These are phyloP conservation scores for Caerostris extrusa DNA, from an alignment of 1,140 invertebrate species.

Conservation along the genomic window DNA sequence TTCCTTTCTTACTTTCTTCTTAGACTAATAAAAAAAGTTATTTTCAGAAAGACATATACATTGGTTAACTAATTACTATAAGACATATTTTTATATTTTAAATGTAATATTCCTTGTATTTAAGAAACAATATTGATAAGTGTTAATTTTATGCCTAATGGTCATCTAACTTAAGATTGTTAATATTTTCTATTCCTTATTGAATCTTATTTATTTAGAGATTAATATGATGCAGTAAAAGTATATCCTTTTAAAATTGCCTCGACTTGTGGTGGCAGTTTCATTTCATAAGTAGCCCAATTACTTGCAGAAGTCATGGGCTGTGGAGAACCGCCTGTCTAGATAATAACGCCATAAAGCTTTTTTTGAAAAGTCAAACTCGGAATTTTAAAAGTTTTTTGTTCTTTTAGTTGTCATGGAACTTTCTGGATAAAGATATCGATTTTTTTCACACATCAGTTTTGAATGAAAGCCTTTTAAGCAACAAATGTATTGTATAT, in stretches of 20 bases:
- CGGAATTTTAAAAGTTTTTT: neutral
- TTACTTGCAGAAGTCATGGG: conserved; percentile 9
- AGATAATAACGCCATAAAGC: conserved; percentile 17
- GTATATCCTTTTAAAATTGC: conserved; percentile 46
- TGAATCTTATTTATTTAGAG: no score
- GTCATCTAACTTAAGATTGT: no score
- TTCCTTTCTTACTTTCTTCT: no score
- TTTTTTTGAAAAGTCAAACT: neutral
- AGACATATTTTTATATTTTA: no score
- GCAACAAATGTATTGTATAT: neutral
- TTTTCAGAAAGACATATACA: no score
- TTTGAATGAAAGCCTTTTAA: neutral
- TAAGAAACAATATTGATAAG: no score
- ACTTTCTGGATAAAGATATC: neutral
- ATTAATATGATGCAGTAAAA: no score
- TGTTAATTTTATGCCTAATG: no score
- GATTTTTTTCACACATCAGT: neutral
- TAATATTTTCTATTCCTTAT: no score
- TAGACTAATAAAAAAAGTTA: no score
- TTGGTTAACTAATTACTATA: no score
- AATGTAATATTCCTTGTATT: no score
- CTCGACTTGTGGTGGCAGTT: conserved; percentile 19
- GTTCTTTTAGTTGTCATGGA: neutral
- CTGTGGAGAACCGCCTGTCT: neutral
- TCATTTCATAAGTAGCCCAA: neutral